These are phyloP conservation scores for Takifugu flavidus DNA, from an alignment of 2,113 vertebrate genomes.

Conservation along the genomic window DNA sequence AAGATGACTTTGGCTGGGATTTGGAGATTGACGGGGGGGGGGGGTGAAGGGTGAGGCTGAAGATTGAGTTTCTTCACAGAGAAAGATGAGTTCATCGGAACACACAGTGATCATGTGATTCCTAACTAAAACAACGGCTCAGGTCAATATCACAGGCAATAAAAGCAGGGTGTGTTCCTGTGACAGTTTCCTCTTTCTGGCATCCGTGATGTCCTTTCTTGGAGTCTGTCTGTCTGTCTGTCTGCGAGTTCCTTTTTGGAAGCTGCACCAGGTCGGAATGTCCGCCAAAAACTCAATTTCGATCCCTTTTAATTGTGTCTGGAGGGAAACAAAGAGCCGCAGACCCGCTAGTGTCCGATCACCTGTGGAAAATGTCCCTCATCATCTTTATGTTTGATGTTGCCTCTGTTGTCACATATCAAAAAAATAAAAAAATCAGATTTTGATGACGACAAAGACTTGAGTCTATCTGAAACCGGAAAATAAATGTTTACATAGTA, in stretches of 20 bases:
- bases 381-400: too few species aligned
- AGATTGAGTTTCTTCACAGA: slow-evolving; percentile 3
- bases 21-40: slow-evolving; percentile 23
- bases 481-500: background rate
- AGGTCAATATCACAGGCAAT: slow-evolving; percentile 5
- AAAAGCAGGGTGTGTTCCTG: slow-evolving; percentile 12
- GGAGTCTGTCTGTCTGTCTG: slow-evolving; percentile 21
- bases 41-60: background rate
- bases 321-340: too few species aligned
- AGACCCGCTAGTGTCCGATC: too few species aligned
- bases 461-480: background rate
- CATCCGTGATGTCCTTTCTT: slow-evolving; percentile 3
- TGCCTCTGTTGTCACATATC: background rate
- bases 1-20: slow-evolving; percentile 42
- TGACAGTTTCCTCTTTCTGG: background rate
- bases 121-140: too few species aligned
- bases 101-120: too few species aligned
- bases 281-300: slow-evolving; percentile 3
- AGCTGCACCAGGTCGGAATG: slow-evolving; percentile 9
- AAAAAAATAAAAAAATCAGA: too few species aligned
- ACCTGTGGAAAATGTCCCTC: too few species aligned
- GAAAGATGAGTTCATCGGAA: too few species aligned
- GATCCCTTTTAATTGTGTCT: too few species aligned
- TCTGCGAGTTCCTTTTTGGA: slow-evolving; percentile 19
- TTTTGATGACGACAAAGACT: background rate